Evolutionary conservation across 1,140 invertebrate species (phyloP), one percentile per base, ranked within the genome.

Genomic region (Leucophenga varia): DNA sequence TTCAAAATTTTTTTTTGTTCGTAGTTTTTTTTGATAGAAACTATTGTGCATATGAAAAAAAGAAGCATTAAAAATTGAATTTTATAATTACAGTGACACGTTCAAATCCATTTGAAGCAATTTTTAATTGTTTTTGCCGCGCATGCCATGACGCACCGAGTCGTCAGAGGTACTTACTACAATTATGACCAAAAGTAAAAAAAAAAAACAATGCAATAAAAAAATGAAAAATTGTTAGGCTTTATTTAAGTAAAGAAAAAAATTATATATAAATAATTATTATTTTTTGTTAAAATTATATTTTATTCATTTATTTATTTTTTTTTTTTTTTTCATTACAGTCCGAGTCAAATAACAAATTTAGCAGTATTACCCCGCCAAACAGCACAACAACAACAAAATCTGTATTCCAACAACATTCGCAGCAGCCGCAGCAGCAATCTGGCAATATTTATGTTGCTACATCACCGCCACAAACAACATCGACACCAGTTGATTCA

Each of bases 311-410:
- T 18, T 32, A 28, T n/a, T 19, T 5, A 25, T 43, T n/a, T 37
- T 6, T 32, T 16, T 31, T 7, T 40, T 31, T 18, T 25, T 32
- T 47, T 43, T 25, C 30, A 13, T 53, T 68, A 2, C 52, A 73
- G 70, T 41, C 57, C 61, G 46, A 69, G 72, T 55, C 70, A 67
- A 52, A 69, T 65, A 48, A 54, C 58, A 49, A 73, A 68, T 68
- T 43, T 72, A 68, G 57, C 70, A 73, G 70, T 73, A 73, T 73
- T 73, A 73, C 52, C 58, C 44, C 57, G 47, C 46, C 50, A 52
- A 47, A 44, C 47, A 53, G 59, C 44, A 37, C 58, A 48, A 49
- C 67, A 21, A 46, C 55, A 50, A 55, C 60, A 58, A 52, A 30
- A 44, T 46, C 36, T 56, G 59, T 18, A 68, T 37, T 56, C 63